Evolutionary conservation across 1,140 invertebrate species (phyloP).

Genomic region (Carposina sasakii): DNA sequence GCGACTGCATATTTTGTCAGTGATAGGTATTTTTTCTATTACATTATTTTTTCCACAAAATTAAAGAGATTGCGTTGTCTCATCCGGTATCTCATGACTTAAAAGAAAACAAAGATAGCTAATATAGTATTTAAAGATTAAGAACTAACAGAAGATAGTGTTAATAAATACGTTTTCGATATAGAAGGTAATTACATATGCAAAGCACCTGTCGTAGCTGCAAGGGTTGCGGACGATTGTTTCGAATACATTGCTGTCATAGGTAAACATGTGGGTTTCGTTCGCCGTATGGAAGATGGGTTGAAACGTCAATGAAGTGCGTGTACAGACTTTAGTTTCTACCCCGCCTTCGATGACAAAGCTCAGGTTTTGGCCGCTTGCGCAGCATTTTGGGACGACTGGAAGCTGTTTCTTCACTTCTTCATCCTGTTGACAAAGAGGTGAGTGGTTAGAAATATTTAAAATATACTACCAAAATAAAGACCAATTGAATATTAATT

Average conservation of each 20-base stretch:
- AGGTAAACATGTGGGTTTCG: slow-evolving; percentile 64
- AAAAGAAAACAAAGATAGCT: too few relatives aligned
- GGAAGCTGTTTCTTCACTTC: slow-evolving; percentile 52
- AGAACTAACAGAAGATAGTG: too few relatives aligned
- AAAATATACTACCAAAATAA: too few relatives aligned
- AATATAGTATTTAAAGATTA: too few relatives aligned
- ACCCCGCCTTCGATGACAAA: slow-evolving; percentile 48
- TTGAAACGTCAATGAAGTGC: slow-evolving; percentile 58
- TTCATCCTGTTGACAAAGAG: slow-evolving; percentile 48
- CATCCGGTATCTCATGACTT: too few relatives aligned
- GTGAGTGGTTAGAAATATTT: slow-evolving; percentile 11
- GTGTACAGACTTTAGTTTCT: slow-evolving; percentile 60
- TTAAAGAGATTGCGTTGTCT: too few relatives aligned
- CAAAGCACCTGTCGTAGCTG: slow-evolving; percentile 71
- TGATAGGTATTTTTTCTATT: too few relatives aligned
- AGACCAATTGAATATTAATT: too few relatives aligned
- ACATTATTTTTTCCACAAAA: too few relatives aligned
- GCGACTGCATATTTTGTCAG: too few relatives aligned
- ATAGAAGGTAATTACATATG: too few relatives aligned
- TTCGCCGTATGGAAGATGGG: slow-evolving; percentile 73
- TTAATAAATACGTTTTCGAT: too few relatives aligned
- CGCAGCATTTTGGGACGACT: slow-evolving; percentile 65
- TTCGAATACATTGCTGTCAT: slow-evolving; percentile 65
- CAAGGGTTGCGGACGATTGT: slow-evolving; percentile 74
- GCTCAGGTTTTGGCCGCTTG: slow-evolving; percentile 61